Base-by-base conservation (phyloP, 2,888 invertebrate genomes). In the Parnassius apollo region DNA sequence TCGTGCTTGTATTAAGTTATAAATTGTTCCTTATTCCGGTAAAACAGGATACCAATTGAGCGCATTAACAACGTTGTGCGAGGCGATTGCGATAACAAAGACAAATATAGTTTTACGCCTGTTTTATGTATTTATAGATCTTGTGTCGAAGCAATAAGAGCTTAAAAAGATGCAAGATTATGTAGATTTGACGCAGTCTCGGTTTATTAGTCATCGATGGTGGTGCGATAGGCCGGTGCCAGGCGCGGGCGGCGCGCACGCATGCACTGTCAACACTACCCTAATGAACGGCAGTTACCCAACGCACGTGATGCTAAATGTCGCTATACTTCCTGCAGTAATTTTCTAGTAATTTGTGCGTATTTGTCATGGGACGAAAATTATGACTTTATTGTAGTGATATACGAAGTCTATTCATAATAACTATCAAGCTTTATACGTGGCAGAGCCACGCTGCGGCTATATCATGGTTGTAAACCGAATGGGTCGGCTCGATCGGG, bases 121-220 rank as follows among this genome's bases (percentile, higher is more conserved):
- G 7, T 25, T 62, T 61, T 68, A 61, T 72, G 67, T 68, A 66
- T 56, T 48, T 65, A 13, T 67, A 42, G 42, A 42, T 66, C 65
- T 64, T 74, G 61, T 61, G 42, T 0, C 2, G 3, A 11, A 0
- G 22, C 0, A 18, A 44, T 69, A 74, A 61, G 64, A 65, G 50
- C 64, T 59, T 53, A 46, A 61, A 51, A 50, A 42, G 13, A 48
- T 61, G 68, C 62, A 60, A 60, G 48, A 42, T 46, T 65, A 60
- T 44, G 54, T 64, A 72, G 69, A 69, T 69, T 65, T 68, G 69
- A 68, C 63, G 65, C 72, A 72, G 78, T 75, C 68, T 75, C 71
- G 80, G 86, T 87, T 86, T 90, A 89, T 91, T 91, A 91, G 90
- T 91, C 91, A 91, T 90, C 88, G 91, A 90, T 91, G 91, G 89